A percentile compares a stretch with the other conserved stretches of the same genome.
Evolutionary conservation across 1,140 invertebrate genomes (phyloP).

Genomic region (Trachelipus rathkii): DNA sequence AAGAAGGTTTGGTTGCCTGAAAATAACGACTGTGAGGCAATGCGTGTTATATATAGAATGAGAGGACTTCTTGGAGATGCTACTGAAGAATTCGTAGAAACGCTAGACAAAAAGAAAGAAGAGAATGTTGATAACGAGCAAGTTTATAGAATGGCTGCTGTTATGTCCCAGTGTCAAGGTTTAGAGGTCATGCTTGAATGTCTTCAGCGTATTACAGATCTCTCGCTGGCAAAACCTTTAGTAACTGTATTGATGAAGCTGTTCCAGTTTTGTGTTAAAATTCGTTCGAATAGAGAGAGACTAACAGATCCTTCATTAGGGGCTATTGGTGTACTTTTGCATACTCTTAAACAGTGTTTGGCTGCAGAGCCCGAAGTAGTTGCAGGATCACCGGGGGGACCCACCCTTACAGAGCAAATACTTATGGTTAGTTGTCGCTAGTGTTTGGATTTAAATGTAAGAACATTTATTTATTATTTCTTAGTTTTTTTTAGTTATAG

Average conservation of each 20-base stretch:
- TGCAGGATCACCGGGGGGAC: slow-evolving; percentile 61
- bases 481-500: neutral
- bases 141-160: slow-evolving; percentile 73
- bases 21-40: slow-evolving; percentile 80
- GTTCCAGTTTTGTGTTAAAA: slow-evolving; percentile 75
- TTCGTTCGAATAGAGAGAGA: slow-evolving; percentile 58
- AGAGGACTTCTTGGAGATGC: slow-evolving; percentile 92
- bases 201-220: slow-evolving; percentile 65
- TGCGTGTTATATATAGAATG: slow-evolving; percentile 99
- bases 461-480: neutral
- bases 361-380: slow-evolving; percentile 55
- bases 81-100: slow-evolving; percentile 97
- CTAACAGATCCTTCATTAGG: slow-evolving; percentile 64
- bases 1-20: slow-evolving; percentile 69
- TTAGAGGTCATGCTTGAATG: slow-evolving; percentile 70
- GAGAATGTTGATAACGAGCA: slow-evolving; percentile 91
- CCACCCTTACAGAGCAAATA: slow-evolving; percentile 73
- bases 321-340: slow-evolving; percentile 64
- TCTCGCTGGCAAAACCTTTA: slow-evolving; percentile 68
- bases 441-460: neutral
- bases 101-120: slow-evolving; percentile 79
- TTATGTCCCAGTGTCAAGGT: slow-evolving; percentile 80
- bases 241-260: slow-evolving; percentile 80
- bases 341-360: slow-evolving; percentile 55
- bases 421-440: slow-evolving; percentile 56